These are phyloP conservation scores for Parapsyche elsis DNA, from an alignment of 1,140 invertebrate genomes.

Conservation along the genomic window DNA sequence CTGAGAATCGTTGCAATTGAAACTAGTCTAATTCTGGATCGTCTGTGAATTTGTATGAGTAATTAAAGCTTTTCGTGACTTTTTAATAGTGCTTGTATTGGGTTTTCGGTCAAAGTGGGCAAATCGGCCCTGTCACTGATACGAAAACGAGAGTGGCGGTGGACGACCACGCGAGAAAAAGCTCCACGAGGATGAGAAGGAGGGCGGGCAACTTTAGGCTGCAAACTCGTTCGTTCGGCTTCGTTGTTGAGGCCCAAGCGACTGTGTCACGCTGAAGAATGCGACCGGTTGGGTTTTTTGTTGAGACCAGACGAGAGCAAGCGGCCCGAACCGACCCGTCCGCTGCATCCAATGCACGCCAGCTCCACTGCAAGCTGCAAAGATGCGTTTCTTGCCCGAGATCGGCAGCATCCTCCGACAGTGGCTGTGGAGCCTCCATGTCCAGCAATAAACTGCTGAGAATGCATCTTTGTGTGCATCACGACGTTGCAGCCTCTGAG, in stretches of 20 bases:
- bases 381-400: slow-evolving; percentile 5
- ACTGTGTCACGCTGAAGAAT: slow-evolving; percentile 53
- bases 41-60: too few species aligned
- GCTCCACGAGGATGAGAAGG: not conserved
- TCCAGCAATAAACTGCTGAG: not conserved
- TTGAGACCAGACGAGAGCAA: slow-evolving; percentile 35
- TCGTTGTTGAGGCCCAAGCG: slow-evolving; percentile 29
- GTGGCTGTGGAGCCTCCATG: not conserved
- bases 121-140: not conserved
- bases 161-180: slow-evolving; percentile 22
- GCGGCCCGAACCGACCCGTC: not conserved
- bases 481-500: too few species aligned
- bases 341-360: slow-evolving; percentile 13
- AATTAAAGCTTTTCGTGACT: too few species aligned
- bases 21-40: too few species aligned
- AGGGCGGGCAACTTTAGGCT: not conserved
- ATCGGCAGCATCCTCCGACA: not conserved
- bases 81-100: too few species aligned
- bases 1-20: too few species aligned
- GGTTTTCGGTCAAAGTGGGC: not conserved
- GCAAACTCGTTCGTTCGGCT: slow-evolving; percentile 32
- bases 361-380: not conserved
- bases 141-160: slow-evolving; percentile 51
- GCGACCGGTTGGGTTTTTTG: slow-evolving; percentile 51
- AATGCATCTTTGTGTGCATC: too few species aligned